Evolutionary conservation across 53 echinoderm and acorn worm species (phyloP), one percentile per base, ranked within the genome.

Genomic region (Crossaster papposus): DNA sequence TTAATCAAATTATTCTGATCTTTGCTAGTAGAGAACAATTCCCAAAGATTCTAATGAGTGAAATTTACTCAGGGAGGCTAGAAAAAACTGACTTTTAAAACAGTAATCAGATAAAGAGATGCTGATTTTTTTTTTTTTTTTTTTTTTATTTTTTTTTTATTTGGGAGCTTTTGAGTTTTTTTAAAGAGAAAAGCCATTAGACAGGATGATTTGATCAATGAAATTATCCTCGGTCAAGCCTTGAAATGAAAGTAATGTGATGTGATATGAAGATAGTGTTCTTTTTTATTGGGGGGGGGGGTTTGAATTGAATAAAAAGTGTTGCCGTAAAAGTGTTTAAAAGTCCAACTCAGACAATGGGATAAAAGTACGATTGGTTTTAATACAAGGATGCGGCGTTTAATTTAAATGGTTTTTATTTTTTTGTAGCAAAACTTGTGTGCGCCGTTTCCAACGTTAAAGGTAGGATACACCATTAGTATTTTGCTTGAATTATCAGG

Each of bases 171-270:
- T 1, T 62, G 55, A 55, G 54, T 9, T 11, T 20, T 26, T 58
- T 22, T 33, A 17, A 29, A 24, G 81, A 20, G 30, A 7, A n/a
- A n/a, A 81, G 15, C 63, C 81, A 62, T 81, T 36, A 81, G 81
- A 81, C 55, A 33, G 10, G 22, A 81, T 81, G 62, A 81, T 81
- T 54, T 63, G 81, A 81, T 81, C 54, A 55, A n/a, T 29, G 22
- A 5, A 54, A 30, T 30, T 30, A 2, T 26, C 20, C 22, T 54
- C 32, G 18, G 22, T 20, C 14, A 22, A 20, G 14, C 22, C 31
- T 30, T 20, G 31, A 81, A 9, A 63, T 15, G 23, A 31, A 81
- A 79, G 79, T 31, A 54, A 81, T 36, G 54, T 55, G 81, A 81
- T 20, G 35, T 31, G 32, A 55, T 22, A 31, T 63, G 62, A 81